These are phyloP conservation scores for Leptoclinus maculatus DNA, from an alignment of 2,797 vertebrate species.

Conservation along the genomic window DNA sequence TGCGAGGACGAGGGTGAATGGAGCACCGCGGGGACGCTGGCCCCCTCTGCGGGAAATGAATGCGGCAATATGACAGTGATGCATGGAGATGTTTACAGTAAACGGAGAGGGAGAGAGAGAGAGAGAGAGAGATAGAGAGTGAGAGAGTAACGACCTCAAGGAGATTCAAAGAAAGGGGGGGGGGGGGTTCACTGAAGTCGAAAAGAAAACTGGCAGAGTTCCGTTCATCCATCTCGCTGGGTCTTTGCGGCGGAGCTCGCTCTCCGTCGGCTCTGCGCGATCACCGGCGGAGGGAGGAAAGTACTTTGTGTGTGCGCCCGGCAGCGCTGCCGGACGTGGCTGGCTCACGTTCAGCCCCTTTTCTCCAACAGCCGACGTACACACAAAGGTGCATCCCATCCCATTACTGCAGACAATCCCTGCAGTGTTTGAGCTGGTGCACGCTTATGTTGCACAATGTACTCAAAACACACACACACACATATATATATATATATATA, in stretches of 20 bases:
- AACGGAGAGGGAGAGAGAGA: constrained; percentile 48
- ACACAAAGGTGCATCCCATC: constrained; percentile 65
- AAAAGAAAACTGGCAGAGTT: constrained; percentile 47
- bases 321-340: constrained; percentile 41
- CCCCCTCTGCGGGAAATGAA: constrained; percentile 72
- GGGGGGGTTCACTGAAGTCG: constrained; percentile 40
- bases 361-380: constrained; percentile 57
- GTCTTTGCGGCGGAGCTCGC: constrained; percentile 41
- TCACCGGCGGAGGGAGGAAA: constrained; percentile 60
- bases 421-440: constrained; percentile 57
- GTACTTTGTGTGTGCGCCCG: constrained; percentile 54
- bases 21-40: constrained; percentile 57
- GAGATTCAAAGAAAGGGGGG: constrained; percentile 33
- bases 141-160: constrained; percentile 40
- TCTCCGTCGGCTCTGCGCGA: constrained; percentile 56
- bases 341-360: constrained; percentile 53
- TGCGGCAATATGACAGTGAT: constrained; percentile 85
- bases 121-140: constrained; percentile 26
- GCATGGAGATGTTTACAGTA: constrained; percentile 85
- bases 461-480: constrained; percentile 17
- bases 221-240: constrained; percentile 59
- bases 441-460: constrained; percentile 38
- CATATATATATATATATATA: not conserved
- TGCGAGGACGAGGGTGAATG: constrained; percentile 63
- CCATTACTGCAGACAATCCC: constrained; percentile 75